Base-by-base conservation (phyloP, 2,888 invertebrate species). In the Tenthredo notha region DNA sequence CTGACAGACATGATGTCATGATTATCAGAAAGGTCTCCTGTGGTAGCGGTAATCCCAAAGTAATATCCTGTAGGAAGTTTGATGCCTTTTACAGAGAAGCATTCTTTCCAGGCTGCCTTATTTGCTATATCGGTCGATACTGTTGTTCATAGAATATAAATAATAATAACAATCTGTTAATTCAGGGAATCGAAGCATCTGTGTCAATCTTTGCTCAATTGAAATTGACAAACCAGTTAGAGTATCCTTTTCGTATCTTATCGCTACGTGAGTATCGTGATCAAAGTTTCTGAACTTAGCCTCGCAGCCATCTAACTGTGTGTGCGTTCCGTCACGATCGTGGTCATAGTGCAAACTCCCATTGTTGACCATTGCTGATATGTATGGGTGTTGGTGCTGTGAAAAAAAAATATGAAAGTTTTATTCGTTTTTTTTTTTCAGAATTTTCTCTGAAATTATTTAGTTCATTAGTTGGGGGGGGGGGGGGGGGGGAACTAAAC, bases 281-380 rank as follows among this genome's bases (percentile, higher is more conserved):
- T 98, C 97, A 83, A 96, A 92, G 94, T 99, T 99, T 84, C 99
- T 95, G 93, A 99, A 98, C 92, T 98, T 98, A 10, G 98, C 98
- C 93, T 99, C 98, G 94, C 99, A 99, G 40, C 99, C 99, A 21
- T 98, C 97, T 18, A 99, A 93, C 94, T 99, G 98, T 0, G 99
- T 99, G 93, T 99, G 99, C 0, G 99, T 99, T 75, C 99, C 99
- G 94, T 99, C 99, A 72, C 98, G 95, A 92, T 99, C 99, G 93
- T 99, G 99, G 94, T 99, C 99, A 93, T 99, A 99, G 92, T 97
- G 97, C 86, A 98, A 94, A 1, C 97, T 95, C 21, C 99, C 99
- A 94, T 99, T 99, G 94, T 98, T 99, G 2, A 99, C 96, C 99
- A 99, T 99, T 3, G 98, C 98, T 84, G 99, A 99, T 90, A 99